Evolutionary conservation across 1,140 invertebrate species (phyloP).

Genomic region (Schlechtendalia chinensis): DNA sequence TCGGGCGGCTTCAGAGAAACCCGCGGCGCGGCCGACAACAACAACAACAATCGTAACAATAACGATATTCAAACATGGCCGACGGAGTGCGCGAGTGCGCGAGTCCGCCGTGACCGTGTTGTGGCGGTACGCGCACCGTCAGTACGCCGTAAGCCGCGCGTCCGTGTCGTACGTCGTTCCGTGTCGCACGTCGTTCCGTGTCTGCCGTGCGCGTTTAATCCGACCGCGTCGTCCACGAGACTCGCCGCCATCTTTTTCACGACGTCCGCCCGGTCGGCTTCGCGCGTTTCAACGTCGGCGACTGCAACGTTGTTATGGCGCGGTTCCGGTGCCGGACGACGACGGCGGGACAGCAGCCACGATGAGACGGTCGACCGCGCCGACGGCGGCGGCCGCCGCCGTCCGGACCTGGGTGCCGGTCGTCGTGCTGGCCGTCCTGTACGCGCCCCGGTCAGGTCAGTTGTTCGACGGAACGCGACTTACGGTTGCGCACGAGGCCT

Average conservation of each 20-base stretch:
- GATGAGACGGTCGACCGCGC: neutral
- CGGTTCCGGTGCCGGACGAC: neutral
- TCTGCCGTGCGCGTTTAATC: neutral
- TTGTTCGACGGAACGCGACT: neutral
- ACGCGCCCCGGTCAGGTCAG: neutral
- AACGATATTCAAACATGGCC: conserved; percentile 31
- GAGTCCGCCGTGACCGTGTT: neutral
- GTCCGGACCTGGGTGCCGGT: neutral
- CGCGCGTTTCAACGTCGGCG: neutral
- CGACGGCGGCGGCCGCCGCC: neutral
- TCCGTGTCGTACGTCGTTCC: neutral
- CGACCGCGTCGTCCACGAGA: neutral
- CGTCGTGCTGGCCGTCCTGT: neutral
- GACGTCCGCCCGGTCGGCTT: neutral
- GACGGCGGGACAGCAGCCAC: neutral
- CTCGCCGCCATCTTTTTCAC: neutral
- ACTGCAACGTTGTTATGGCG: neutral
- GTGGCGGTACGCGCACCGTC: neutral
- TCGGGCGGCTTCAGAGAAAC: neutral
- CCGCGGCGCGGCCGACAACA: neutral
- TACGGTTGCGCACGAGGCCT: too few relatives aligned
- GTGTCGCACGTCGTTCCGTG: neutral
- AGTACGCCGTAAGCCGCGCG: neutral
- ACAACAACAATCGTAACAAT: neutral
- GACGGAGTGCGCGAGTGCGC: neutral